phyloP scores from a whole-genome alignment of 2,888 invertebrate genomes.

The Periphyllus acericola region DNA sequence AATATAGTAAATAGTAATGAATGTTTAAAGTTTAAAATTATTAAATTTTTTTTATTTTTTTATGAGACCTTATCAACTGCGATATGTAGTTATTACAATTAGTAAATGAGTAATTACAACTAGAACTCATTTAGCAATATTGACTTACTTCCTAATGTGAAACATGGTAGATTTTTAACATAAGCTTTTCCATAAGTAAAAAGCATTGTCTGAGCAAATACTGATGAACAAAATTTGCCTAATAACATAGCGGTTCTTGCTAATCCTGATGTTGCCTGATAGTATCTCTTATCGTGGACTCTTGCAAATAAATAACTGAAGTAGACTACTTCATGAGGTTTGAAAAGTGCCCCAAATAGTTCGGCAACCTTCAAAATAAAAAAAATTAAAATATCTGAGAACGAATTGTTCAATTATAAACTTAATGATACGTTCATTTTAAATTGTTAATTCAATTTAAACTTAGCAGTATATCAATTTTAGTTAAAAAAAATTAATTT shows the following conservation, averaged over 20 bases:
- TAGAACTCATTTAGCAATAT: too few relatives aligned
- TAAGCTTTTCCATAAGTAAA: not conserved
- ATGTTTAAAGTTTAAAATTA: too few relatives aligned
- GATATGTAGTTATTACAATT: too few relatives aligned
- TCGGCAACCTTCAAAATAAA: constrained; percentile 12
- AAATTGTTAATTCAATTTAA: too few relatives aligned
- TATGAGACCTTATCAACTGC: too few relatives aligned
- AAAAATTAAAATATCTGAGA: not conserved
- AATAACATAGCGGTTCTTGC: constrained; percentile 83
- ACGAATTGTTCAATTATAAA: not conserved
- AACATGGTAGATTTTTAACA: constrained; percentile 32
- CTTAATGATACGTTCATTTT: too few relatives aligned
- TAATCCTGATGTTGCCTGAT: constrained; percentile 85
- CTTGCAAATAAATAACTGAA: constrained; percentile 93
- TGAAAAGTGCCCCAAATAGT: constrained; percentile 19
- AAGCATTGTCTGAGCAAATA: constrained; percentile 73
- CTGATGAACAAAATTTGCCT: constrained; percentile 81
- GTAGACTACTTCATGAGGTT: constrained; percentile 79
- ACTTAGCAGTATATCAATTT: too few relatives aligned
- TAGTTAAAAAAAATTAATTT: not conserved
- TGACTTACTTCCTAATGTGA: constrained; percentile 38
- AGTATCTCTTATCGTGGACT: constrained; percentile 73
- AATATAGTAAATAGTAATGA: too few relatives aligned
- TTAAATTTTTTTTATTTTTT: too few relatives aligned
- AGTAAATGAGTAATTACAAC: too few relatives aligned